Evolutionary conservation across 2,888 invertebrate genomes (phyloP).

Genomic region (Rhagonycha lutea): DNA sequence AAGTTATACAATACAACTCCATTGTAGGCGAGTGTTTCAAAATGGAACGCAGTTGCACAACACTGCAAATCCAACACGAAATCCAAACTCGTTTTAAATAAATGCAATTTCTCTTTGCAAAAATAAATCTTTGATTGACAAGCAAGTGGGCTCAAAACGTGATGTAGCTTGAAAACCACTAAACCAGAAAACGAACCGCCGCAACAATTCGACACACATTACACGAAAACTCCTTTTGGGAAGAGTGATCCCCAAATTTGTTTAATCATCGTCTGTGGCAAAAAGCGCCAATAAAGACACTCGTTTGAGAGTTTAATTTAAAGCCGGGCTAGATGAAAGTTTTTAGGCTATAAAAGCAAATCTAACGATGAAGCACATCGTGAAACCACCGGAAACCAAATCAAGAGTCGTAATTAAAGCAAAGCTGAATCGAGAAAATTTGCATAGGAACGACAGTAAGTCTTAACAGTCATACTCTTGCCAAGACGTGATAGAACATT

Average conservation of each 20-base stretch:
- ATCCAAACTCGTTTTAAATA: background rate
- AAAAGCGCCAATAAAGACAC: background rate
- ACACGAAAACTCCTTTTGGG: background rate
- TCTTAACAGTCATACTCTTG: constrained; percentile 32
- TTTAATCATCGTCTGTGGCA: background rate
- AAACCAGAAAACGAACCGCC: background rate
- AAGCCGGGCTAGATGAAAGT: constrained; percentile 27
- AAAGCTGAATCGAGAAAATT: constrained; percentile 39
- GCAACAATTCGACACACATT: too few relatives aligned
- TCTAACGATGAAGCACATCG: constrained; percentile 33
- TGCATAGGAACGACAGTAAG: constrained; percentile 39
- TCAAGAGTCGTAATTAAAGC: constrained; percentile 38
- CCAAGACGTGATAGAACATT: constrained; percentile 45
- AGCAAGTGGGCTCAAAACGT: background rate
- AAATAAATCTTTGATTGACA: background rate
- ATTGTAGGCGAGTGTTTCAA: background rate
- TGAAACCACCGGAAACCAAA: constrained; percentile 35
- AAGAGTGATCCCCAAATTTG: background rate
- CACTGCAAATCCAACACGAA: background rate
- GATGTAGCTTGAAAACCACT: background rate
- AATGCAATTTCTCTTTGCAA: background rate
- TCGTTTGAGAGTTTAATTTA: constrained; percentile 23
- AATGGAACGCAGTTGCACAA: background rate
- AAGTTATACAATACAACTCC: background rate
- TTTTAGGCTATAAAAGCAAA: constrained; percentile 29